Evolutionary conservation across 2,797 vertebrate species (phyloP), one percentile per base, ranked within the genome.

Genomic region (Hypotaenidia okinawae): DNA sequence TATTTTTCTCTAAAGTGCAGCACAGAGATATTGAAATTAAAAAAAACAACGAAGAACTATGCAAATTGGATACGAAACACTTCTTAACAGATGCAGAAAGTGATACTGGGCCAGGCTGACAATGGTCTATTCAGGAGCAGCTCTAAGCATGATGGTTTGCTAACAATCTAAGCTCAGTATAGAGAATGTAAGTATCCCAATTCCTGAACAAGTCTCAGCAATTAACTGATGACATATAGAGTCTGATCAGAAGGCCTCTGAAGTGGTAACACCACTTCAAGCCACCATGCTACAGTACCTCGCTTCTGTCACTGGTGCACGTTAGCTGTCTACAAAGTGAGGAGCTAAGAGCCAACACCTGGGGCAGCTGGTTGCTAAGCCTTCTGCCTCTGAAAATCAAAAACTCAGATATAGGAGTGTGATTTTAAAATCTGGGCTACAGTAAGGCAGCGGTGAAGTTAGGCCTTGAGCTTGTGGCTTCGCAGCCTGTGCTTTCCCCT

Each of bases 291-390:
- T 37, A 37, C 23, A 66, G 17, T 43, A 66, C 30, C 14, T 52
- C 6, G 62, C 33, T 14, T 45, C 17, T 54, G 25, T 74, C 68
- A 35, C 13, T 45, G 5, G 19, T 63, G 9, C 6, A 43, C 13
- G 4, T 54, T 54, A 62, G 5, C 28, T 25, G 8, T 16, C 25
- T 59, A 16, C 12, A 69, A 89, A 49, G 12, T 2, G 22, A 84
- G 67, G 37, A 51, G 25, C 1, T 3, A 45, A 76, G 21, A 76
- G 14, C 14, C 72, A 66, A 33, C 0, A 1, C 41, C 35, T 35
- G 28, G 35, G 45, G 55, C 32, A 90, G 58, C 21, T 41, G 41
- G 6, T 7, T 61, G 17, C 39, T 54, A 27, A 45, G 10, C 9
- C 37, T 61, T 16, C 15, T 32, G 64, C 7, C 14, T 58, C 67